These are phyloP conservation scores for Rhinolophus sinicus DNA, from an alignment of 2,113 vertebrate genomes.

Conservation along the genomic window DNA sequence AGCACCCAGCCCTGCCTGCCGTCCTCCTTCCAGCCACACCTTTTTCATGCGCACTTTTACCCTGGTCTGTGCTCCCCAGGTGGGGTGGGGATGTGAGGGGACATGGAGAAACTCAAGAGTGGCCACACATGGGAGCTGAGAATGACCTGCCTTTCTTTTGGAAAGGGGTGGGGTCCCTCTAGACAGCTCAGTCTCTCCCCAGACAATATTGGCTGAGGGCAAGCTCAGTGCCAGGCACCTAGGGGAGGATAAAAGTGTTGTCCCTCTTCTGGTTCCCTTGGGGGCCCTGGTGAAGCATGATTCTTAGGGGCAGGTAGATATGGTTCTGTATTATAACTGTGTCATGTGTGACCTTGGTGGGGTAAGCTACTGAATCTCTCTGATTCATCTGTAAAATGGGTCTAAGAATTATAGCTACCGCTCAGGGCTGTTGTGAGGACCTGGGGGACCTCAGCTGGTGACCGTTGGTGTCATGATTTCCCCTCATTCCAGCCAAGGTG, in stretches of 20 bases:
- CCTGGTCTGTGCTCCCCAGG: background rate
- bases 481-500: slow-evolving; percentile 88
- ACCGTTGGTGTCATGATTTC: background rate
- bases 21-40: rapidly evolving
- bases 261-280: background rate
- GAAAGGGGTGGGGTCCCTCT: background rate
- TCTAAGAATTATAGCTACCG: background rate
- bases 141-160: background rate
- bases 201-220: background rate
- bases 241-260: background rate
- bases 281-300: background rate
- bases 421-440: background rate
- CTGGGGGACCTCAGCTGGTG: background rate
- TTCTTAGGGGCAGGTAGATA: background rate
- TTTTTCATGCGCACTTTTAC: background rate
- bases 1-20: background rate
- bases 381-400: background rate
- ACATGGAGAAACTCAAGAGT: background rate
- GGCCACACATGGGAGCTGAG: background rate
- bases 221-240: background rate
- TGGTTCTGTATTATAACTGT: background rate
- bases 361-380: background rate
- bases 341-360: background rate
- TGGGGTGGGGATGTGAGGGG: background rate
- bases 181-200: background rate